Conservation (phyloP, 2,888 invertebrate species). For the Lasioglossum vierecki region DNA sequence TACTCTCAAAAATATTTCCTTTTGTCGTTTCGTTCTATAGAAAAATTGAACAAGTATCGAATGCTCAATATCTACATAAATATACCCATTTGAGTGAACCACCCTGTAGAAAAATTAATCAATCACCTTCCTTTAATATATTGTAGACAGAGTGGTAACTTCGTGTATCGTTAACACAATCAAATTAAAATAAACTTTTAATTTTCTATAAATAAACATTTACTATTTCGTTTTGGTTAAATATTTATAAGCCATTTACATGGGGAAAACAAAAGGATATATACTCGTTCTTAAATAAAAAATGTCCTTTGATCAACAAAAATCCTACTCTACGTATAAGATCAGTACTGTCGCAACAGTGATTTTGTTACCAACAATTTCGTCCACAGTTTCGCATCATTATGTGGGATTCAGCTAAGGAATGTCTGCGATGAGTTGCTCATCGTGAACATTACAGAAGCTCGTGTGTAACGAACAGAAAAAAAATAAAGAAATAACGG, state of each 20-base stretch:
- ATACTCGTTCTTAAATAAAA: constrained; percentile 13
- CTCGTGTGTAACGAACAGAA: background rate
- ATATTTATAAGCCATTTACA: constrained; percentile 6
- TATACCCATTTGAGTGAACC: background rate
- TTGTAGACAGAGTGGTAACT: background rate
- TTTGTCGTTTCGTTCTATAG: background rate
- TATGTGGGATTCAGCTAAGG: background rate
- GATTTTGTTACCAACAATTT: background rate
- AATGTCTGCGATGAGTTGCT: constrained; percentile 2
- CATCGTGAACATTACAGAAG: background rate
- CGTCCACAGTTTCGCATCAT: background rate
- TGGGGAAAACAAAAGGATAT: background rate
- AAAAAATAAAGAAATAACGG: background rate
- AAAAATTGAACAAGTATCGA: background rate
- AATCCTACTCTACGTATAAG: background rate
- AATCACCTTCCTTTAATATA: background rate
- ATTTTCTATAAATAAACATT: constrained; percentile 34
- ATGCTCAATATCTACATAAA: background rate
- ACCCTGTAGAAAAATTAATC: background rate
- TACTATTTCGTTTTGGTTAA: constrained; percentile 4
- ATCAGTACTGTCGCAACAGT: background rate
- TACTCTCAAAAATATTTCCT: background rate
- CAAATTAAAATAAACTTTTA: constrained; percentile 23
- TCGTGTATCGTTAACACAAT: background rate
- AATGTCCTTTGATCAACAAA: constrained; percentile 2